phyloP scores from a whole-genome alignment of 2,797 vertebrate genomes.

The Lacerta viridis region DNA sequence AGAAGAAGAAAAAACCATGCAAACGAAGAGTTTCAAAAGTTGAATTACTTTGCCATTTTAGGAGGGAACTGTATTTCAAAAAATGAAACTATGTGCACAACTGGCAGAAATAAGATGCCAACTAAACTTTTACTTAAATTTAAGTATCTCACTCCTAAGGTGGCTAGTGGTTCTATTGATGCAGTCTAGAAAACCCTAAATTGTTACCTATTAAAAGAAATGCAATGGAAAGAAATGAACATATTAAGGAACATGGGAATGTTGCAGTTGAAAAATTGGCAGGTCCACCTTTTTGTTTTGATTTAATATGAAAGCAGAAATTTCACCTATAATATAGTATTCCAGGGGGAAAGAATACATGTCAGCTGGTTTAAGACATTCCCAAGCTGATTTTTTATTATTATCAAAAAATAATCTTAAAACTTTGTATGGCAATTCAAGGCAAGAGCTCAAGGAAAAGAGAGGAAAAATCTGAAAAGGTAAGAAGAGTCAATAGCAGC shows the following conservation, averaged over 20 bases:
- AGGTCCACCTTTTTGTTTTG: conserved; percentile 33
- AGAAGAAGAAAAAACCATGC: conserved; percentile 19
- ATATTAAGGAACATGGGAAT: fast-evolving
- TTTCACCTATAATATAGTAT: conserved; percentile 41
- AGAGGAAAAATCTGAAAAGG: conserved; percentile 29
- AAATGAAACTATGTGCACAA: conserved; percentile 56
- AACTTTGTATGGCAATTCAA: neutral
- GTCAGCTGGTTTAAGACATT: neutral
- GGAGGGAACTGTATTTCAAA: conserved; percentile 49
- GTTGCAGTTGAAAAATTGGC: neutral
- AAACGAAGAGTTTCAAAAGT: conserved; percentile 23
- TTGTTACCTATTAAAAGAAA: conserved; percentile 19
- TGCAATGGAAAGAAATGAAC: neutral
- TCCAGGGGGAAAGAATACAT: neutral
- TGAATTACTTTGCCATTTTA: conserved; percentile 54
- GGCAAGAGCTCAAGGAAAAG: neutral
- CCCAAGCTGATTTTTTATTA: neutral
- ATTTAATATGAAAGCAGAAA: neutral
- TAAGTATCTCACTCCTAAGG: conserved; percentile 36
- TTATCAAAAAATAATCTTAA: neutral
- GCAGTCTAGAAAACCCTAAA: conserved; percentile 1
- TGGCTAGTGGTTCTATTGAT: conserved; percentile 50
- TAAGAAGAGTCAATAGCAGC: conserved; percentile 64
- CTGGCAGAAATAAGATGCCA: conserved; percentile 33
- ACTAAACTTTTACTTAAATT: neutral